These are phyloP conservation scores for Ectropis crepuscularia DNA, from an alignment of 2,888 invertebrate genomes.

Conservation along the genomic window DNA sequence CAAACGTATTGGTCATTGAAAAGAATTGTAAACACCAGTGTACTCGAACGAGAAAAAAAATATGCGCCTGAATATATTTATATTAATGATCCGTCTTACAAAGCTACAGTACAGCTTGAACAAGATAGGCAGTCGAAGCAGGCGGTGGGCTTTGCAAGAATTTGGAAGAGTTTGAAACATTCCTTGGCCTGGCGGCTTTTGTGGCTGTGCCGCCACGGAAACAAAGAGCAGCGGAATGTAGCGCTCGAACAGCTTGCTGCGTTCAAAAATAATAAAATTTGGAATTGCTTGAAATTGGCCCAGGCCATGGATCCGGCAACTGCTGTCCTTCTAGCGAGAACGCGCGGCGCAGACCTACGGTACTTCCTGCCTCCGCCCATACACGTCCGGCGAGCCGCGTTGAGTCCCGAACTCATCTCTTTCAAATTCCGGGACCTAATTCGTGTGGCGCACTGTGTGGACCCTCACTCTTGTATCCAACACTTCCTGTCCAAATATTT, in stretches of 20 bases:
- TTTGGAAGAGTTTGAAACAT: constrained; percentile 87
- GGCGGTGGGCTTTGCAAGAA: constrained; percentile 63
- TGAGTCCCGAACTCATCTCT: constrained; percentile 68
- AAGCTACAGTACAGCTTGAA: constrained; percentile 58
- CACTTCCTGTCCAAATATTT: constrained; percentile 75
- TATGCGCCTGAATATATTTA: constrained; percentile 75
- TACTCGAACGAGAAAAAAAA: constrained; percentile 73
- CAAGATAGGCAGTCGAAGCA: constrained; percentile 57
- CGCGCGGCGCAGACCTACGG: constrained; percentile 87
- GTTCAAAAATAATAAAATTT: constrained; percentile 87
- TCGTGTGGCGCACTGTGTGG: constrained; percentile 54
- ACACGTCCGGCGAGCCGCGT: constrained; percentile 71
- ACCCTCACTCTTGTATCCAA: constrained; percentile 70
- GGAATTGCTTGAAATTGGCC: constrained; percentile 90
- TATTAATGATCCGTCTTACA: constrained; percentile 74
- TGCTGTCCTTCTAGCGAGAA: constrained; percentile 91
- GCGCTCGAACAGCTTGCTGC: constrained; percentile 87
- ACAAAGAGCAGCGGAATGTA: constrained; percentile 84
- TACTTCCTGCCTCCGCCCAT: constrained; percentile 90
- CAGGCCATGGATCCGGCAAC: constrained; percentile 91
- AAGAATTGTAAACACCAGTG: constrained; percentile 68
- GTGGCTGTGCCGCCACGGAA: constrained; percentile 87
- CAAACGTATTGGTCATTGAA: constrained; percentile 59
- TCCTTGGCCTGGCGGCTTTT: constrained; percentile 88
- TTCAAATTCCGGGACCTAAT: constrained; percentile 69